Evolutionary conservation across 1,140 invertebrate species (phyloP), one percentile per base, ranked within the genome.

Genomic region (Drosophila yakuba): DNA sequence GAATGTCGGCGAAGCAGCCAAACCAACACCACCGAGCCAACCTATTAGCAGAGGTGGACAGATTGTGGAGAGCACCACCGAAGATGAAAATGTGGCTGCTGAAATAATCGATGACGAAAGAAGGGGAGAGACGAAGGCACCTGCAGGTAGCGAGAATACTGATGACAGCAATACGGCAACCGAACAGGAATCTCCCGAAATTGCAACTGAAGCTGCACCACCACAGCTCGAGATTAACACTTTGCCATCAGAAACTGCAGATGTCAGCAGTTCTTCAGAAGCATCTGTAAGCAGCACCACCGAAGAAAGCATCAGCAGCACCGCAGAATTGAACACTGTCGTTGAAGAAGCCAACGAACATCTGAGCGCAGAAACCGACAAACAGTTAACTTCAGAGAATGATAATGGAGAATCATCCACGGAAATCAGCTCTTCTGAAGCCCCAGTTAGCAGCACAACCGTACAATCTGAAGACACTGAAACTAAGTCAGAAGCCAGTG

Each of bases 31-130:
- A 1, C 8, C 50, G n/a, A 73, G 57, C 23, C 71, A 57, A 43
- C 62, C 57, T 6, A 57, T 86, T 12, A 61, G 72, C 38, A 52
- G 85, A 2, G 86, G 77, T 36, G 82, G 77, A 1, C 54, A 72
- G 35, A 69, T 83, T 15, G 14, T 61, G 8, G 74, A 74, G 11
- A 67, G 57, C 54, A 43, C 38, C 3, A 44, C 59, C 25, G 68
- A 72, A 20, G 85, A 79, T 32, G 86, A 90, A 32, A 90, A 90
- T 44, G 75, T 76, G n/a, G 86, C 86, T 0, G 81, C 85, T 0
- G 86, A 90, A 36, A 57, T 90, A 25, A 63, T 74, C n/a, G 81
- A 90, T 36, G 75, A 85, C 11, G 81, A 86, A 5, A 63, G 20
- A 1, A 35, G 73, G 7, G 77, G 81, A n/a, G 59, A 61, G 41